Conservation (phyloP, 2,888 invertebrate genomes). For the Xylocampa areola region DNA sequence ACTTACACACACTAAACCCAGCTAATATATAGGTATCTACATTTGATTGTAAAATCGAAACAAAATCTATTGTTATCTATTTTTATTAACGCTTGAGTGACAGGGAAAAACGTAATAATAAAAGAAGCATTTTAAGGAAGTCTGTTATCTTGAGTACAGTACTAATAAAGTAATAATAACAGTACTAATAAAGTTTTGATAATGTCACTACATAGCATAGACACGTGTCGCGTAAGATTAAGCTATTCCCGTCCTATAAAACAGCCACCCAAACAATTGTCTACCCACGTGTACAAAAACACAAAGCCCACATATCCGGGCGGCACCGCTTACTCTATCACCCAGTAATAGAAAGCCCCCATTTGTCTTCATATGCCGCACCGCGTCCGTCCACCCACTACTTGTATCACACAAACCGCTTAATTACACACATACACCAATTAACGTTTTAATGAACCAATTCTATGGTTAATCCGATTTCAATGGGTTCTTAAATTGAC, state of each 20-base stretch:
- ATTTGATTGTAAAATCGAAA: too few relatives aligned
- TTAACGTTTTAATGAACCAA: constrained; percentile 59
- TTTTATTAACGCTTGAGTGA: too few relatives aligned
- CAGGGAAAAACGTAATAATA: too few relatives aligned
- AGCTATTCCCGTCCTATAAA: constrained; percentile 28
- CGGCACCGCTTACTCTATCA: constrained; percentile 7
- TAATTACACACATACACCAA: constrained; percentile 57
- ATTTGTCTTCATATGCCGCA: constrained; percentile 46
- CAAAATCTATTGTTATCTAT: too few relatives aligned
- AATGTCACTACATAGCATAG: neutral
- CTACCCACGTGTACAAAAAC: constrained; percentile 25
- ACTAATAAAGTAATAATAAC: too few relatives aligned
- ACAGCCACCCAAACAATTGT: constrained; percentile 29
- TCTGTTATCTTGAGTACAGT: too few relatives aligned
- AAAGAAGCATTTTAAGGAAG: too few relatives aligned
- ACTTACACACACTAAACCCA: too few relatives aligned
- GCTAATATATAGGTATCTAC: too few relatives aligned
- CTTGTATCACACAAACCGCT: constrained; percentile 25
- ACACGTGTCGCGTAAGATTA: constrained; percentile 29
- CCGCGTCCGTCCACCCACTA: constrained; percentile 40
- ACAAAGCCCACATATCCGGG: constrained; percentile 20
- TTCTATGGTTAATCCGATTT: constrained; percentile 55
- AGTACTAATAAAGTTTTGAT: too few relatives aligned
- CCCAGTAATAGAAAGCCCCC: constrained; percentile 56
- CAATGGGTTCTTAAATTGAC: constrained; percentile 50